Evolutionary conservation across 2,888 invertebrate genomes (phyloP), one percentile per base, ranked within the genome.

Genomic region (Phaedon cochleariae): DNA sequence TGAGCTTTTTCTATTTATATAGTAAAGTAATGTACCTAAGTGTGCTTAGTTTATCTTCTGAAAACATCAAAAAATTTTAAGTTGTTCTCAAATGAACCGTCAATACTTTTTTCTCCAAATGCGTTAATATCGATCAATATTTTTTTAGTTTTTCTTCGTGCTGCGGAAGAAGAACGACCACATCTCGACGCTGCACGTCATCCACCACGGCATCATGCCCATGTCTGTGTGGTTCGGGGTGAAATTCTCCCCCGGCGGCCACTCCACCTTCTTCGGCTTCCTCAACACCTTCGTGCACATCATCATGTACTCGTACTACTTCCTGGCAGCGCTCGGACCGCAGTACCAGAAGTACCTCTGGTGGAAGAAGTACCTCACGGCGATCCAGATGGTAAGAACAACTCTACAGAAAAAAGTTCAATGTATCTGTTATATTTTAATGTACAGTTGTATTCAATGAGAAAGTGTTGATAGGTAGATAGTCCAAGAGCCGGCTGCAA

Each of bases 181-280:
- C 83, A 93, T 97, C 78, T 95, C 96, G 59, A 94, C 94, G 46
- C 88, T 97, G 66, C 97, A 97, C 85, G 96, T 97, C 70, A 95
- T 97, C 80, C 97, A 97, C 84, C 97, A 97, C 84, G 96, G 96
- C 65, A 91, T 96, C 76, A 97, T 97, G 97, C 97, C 97, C 53
- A 92, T 96, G 88, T 95, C 95, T 7, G 96, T 92, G 60, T 92
- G 92, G 92, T 87, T 89, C 77, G 90, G 89, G 15, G 87, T 90
- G 51, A 88, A 84, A 75, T 84, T 84, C 70, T 82, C 84, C 26
- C 80, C 87, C 89, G 95, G 95, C 74, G 97, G 97, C 21, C 96
- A 97, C 84, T 92, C 94, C 20, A 92, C 95, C 2, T 97, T 97
- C 88, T 97, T 97, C 81, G 95, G 96, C 1, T 88, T 96, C 84